Evolutionary conservation across 2,797 vertebrate species (phyloP), one percentile per base, ranked within the genome.

Genomic region (Zenarchopterus dispar): DNA sequence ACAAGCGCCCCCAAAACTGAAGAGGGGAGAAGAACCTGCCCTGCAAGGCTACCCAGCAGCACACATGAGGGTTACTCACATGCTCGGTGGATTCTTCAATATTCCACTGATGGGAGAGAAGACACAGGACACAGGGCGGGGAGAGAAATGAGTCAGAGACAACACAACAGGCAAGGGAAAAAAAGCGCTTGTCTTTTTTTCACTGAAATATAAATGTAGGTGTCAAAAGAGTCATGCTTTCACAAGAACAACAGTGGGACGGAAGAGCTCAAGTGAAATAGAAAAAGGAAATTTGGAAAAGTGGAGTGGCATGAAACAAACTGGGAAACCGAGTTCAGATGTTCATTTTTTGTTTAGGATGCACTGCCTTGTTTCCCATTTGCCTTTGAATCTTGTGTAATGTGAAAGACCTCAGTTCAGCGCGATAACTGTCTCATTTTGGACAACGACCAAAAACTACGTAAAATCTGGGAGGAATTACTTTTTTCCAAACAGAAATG

Each of bases 21-120:
- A 74, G 69, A 78, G 67, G 68, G 81, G 67, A 76, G 68, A 79
- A 75, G 58, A 85, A 69, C 62, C 72, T 83, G 78, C 84, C 83
- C 84, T 81, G 82, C 70, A 85, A 73, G 69, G 78, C 78, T 92
- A 92, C 88, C 88, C 85, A 90, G 73, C 88, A 89, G 91, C 90
- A 93, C 89, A 91, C 93, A 94, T 91, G 89, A 91, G 93, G 93
- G 90, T 92, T 98, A 98, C 96, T 98, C 96, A 98, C 96, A 93
- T 98, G 94, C 89, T 97, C 96, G 89, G 95, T 94, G 91, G 95
- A 93, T 91, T 98, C 96, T 93, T 97, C 95, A 93, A 95, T 93
- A 93, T 90, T 96, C 96, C 96, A 97, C 96, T 97, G 95, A 97
- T 23, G 91, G 87, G 88, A 90, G 88, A 90, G 89, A 90, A 88